Evolutionary conservation across 2,888 invertebrate species (phyloP).

Genomic region (Anthophora plumipes): DNA sequence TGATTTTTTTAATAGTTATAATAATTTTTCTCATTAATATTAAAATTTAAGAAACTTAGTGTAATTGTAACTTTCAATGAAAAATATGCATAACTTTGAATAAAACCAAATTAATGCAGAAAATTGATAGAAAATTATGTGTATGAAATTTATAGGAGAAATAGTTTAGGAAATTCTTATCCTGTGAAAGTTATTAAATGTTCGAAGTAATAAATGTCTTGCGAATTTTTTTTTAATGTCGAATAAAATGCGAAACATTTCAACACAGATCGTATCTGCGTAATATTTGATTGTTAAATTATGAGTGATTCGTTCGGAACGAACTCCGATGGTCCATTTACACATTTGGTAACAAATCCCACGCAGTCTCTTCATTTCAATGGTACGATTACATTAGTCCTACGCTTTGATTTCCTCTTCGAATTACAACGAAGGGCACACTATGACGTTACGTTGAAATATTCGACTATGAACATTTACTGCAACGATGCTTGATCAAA

Average conservation of each 20-base stretch:
- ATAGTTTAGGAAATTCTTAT: too few relatives aligned
- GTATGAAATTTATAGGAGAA: too few relatives aligned
- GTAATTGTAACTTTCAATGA: too few relatives aligned
- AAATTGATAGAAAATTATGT: too few relatives aligned
- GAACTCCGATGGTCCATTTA: background rate
- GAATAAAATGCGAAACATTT: background rate
- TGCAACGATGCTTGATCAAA: background rate
- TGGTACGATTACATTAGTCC: background rate
- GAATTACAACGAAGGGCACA: background rate
- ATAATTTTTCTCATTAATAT: too few relatives aligned
- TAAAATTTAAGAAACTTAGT: too few relatives aligned
- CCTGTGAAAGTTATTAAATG: background rate
- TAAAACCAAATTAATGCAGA: too few relatives aligned
- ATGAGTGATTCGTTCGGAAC: background rate
- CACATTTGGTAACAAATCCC: constrained; percentile 6
- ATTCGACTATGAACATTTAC: background rate
- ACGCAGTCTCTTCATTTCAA: constrained; percentile 1
- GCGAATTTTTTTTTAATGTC: background rate
- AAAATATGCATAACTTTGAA: too few relatives aligned
- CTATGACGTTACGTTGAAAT: background rate
- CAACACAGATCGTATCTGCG: background rate
- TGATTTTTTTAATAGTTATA: too few relatives aligned
- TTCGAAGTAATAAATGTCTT: background rate
- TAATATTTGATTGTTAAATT: background rate
- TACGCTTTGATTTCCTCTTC: background rate